Evolutionary conservation across 2,113 vertebrate genomes (phyloP).

Genomic region (Zootoca vivipara): DNA sequence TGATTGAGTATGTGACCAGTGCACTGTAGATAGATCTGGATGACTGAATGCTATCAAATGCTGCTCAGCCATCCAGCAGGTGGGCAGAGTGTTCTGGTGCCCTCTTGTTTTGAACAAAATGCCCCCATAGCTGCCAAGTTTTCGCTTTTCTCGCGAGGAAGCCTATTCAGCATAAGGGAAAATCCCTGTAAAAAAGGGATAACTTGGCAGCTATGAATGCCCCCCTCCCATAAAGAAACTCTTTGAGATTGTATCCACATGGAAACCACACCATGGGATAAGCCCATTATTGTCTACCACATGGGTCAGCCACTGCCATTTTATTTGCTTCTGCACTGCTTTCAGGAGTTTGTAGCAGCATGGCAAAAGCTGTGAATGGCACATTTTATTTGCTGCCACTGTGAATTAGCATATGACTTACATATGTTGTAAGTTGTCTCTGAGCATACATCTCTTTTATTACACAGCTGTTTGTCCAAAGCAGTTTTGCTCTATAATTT

Average conservation of each 20-base stretch:
- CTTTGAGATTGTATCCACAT: neutral
- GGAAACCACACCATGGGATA: neutral
- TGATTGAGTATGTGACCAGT: neutral
- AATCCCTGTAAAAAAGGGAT: no score
- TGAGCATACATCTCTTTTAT: constrained; percentile 43
- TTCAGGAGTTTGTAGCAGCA: neutral
- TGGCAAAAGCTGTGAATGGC: neutral
- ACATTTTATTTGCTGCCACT: constrained; percentile 8
- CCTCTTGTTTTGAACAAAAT: neutral
- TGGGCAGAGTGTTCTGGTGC: neutral
- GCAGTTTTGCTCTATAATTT: constrained; percentile 43
- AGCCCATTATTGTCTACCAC: neutral
- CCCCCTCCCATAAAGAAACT: neutral
- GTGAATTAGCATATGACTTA: constrained; percentile 24
- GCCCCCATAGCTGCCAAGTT: no score
- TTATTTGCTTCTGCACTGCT: neutral
- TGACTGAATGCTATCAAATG: neutral
- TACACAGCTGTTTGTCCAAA: constrained; percentile 37
- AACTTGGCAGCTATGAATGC: no score
- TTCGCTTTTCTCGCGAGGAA: no score
- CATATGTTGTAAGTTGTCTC: constrained; percentile 47
- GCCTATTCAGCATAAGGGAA: no score
- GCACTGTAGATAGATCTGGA: neutral
- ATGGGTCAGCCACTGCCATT: neutral
- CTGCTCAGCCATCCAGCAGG: neutral